Evolutionary conservation across 2,113 vertebrate genomes (phyloP).

Genomic region (Percina caprodes): DNA sequence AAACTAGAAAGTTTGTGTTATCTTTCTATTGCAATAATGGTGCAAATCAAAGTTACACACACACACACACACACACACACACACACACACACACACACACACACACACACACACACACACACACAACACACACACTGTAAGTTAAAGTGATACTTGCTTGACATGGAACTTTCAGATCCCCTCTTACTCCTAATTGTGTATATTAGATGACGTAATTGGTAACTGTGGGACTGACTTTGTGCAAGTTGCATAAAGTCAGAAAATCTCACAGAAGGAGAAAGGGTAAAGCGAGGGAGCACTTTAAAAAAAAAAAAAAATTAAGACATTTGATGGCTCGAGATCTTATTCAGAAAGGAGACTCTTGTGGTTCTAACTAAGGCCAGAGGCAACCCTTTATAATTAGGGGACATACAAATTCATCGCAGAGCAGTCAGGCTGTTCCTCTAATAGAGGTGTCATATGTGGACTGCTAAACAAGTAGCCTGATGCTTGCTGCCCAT

Average conservation of each 20-base stretch:
- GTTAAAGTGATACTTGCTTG: slow-evolving; percentile 69
- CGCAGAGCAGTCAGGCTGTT: slow-evolving; percentile 54
- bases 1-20: slow-evolving; percentile 22
- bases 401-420: slow-evolving; percentile 73
- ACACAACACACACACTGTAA: slow-evolving; percentile 27
- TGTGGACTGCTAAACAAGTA: slow-evolving; percentile 72
- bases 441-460: slow-evolving; percentile 80
- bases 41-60: neutral
- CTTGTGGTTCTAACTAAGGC: slow-evolving; percentile 59
- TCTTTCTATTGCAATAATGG: neutral
- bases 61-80: slow-evolving; percentile 13
- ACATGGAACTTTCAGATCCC: slow-evolving; percentile 70
- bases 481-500: slow-evolving; percentile 66
- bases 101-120: slow-evolving; percentile 15
- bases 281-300: slow-evolving; percentile 10
- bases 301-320: slow-evolving; percentile 52
- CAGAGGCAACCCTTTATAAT: slow-evolving; percentile 74
- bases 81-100: slow-evolving; percentile 8
- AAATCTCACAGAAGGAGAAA: slow-evolving; percentile 43
- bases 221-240: slow-evolving; percentile 57
- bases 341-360: slow-evolving; percentile 69
- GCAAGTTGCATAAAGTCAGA: slow-evolving; percentile 60
- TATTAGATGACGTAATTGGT: slow-evolving; percentile 80
- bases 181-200: slow-evolving; percentile 79
- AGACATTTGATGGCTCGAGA: slow-evolving; percentile 60